Evolutionary conservation across 2,113 vertebrate species (phyloP), one percentile per base, ranked within the genome.

Genomic region (Phyllostomus discolor): DNA sequence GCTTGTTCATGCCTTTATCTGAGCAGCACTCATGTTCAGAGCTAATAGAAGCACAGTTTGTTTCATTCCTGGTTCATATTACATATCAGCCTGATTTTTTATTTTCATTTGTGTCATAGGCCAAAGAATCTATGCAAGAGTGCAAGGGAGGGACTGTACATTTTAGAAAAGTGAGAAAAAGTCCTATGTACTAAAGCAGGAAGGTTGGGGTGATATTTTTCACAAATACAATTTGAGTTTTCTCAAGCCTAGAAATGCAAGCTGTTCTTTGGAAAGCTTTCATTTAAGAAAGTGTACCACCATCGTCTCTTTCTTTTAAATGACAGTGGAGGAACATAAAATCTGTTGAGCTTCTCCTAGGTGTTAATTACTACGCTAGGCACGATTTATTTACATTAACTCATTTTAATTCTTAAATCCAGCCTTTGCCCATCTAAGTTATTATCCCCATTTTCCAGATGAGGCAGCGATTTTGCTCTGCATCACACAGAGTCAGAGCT

Each of bases 21-120:
- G 97, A 96, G 28, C 20, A 6, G 86, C 64, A 41, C 95, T 97
- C 97, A 88, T 97, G 97, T 98, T 97, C 84, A 0, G 1, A 93
- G 94, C 97, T 98, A 97, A 98, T 95, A 94, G 98, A 98, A 97
- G 98, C 97, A 97, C 94, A 96, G 96, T 97, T 97, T 98, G 97
- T 95, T 98, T 98, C 96, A 98, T 97, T 97, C 97, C 96, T 96
- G 97, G 93, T 93, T 98, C 86, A 2, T 97, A 91, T 98, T 98
- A 98, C 98, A 0, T 1, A 83, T 96, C 95, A 96, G 94, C 90
- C 92, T 87, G 92, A 38, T 75, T 98, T 96, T 98, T 93, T 93
- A 82, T 97, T 98, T 97, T 97, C 86, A 0, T 96, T 80, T 89
- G 94, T 87, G 95, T 96, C 98, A 94, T 69, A 97, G 95, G 95